Base-by-base conservation (phyloP, 1,140 invertebrate genomes). In the Caenorhabditis latens region DNA sequence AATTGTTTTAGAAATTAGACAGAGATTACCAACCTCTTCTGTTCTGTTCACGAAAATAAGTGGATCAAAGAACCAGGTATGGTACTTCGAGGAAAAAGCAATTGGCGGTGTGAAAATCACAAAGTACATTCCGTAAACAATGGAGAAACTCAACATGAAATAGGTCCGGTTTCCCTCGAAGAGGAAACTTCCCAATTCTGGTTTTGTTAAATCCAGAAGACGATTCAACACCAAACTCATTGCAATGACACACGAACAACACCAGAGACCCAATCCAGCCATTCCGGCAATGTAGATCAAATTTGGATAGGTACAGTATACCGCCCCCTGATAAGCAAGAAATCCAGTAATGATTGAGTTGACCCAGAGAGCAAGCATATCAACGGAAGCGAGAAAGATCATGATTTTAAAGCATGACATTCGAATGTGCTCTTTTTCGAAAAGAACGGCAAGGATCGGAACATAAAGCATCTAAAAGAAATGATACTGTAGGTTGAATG, bases 381-480 rank as follows among this genome's bases (percentile, higher is more conserved):
- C 84, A 55, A 85, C 65, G 9, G n/a, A 40, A 3, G n/a, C 63
- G 9, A 71, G 46, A n/a, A 79, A 57, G 16, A 71, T 53, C 63
- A 85, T 85, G 50, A 85, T 71, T n/a, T 85, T 85, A 67, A 24
- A 85, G 67, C 84, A 85, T 8, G 63, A 46, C 50, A 48, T 53
- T 75, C 21, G n/a, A n/a, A 50, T 43, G 46, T 79, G n/a, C 7
- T 79, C 71, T 50, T 79, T 79, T 19, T 79, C 43, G 24, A 79
- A 50, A 14, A 79, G n/a, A 4, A 79, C 71, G 6, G 46, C 6
- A 2, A 79, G 46, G 42, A 48, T 50, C 11, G 71, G 71, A 14
- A 79, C 11, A 21, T 79, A 79, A 46, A 79, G 71, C 7, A 79
- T 50, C 71, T 71, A 21, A 65, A 61, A 19, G 9, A 19, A 32